phyloP scores from a whole-genome alignment of 2,888 invertebrate genomes.

The Lasioglossum oenotherae region DNA sequence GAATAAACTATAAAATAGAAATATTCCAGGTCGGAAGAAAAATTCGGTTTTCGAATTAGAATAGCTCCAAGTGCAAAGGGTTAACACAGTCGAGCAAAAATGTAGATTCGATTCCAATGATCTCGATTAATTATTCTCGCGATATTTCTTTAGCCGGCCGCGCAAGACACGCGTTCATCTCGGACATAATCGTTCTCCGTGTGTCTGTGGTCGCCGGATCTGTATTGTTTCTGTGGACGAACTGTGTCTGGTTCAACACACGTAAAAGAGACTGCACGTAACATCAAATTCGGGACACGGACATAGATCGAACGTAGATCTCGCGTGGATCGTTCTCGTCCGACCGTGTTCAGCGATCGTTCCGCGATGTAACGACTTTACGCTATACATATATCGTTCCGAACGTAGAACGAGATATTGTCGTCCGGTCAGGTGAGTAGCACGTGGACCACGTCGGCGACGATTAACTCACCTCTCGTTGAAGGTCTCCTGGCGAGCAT shows the following conservation, averaged over 20 bases:
- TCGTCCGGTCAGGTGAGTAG: constrained; percentile 34
- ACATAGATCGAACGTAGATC: constrained; percentile 62
- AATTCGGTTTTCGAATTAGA: too few relatives aligned
- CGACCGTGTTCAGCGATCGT: constrained; percentile 47
- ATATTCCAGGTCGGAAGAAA: too few relatives aligned
- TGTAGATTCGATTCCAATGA: background rate
- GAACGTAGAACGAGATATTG: constrained; percentile 25
- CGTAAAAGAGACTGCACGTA: constrained; percentile 74
- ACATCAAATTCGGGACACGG: constrained; percentile 79
- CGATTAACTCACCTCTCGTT: constrained; percentile 94
- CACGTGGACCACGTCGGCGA: constrained; percentile 27
- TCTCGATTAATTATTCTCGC: background rate
- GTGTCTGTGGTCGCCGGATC: constrained; percentile 37
- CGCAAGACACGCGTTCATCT: constrained; percentile 50
- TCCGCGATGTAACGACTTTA: constrained; percentile 2
- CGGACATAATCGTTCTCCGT: constrained; percentile 32
- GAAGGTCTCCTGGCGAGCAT: constrained; percentile 97
- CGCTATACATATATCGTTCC: constrained; percentile 21
- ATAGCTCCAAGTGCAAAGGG: too few relatives aligned
- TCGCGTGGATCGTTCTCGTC: constrained; percentile 39
- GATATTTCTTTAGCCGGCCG: constrained; percentile 50
- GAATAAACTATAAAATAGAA: too few relatives aligned
- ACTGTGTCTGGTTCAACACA: constrained; percentile 54
- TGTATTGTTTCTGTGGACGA: constrained; percentile 42
- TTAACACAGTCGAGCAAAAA: too few relatives aligned